Base-by-base conservation (phyloP, 2,797 vertebrate species). In the Vipera latastei region DNA sequence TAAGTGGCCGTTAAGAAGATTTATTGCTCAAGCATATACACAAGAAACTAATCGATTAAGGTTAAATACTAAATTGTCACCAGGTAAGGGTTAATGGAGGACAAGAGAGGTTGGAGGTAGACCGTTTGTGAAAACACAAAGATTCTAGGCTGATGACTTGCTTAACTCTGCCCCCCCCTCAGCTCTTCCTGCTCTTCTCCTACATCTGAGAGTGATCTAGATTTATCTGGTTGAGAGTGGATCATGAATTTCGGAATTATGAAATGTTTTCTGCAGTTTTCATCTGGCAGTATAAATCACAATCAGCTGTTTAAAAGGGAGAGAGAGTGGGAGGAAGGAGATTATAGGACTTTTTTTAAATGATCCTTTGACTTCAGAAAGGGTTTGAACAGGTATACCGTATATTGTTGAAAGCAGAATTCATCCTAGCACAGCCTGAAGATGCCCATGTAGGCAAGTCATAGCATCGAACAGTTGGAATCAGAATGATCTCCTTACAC, bases 291-390 rank as follows among this genome's bases (percentile, higher is more conserved):
- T 12, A 6, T 65, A 69, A 92, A 83, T 53, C 93, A 92, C 59
- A 57, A 91, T 14, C 90, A 89, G 87, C 92, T 93, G 60, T 93
- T 94, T 93, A 93, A 73, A 32, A 38, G 8, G 9, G 69, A 73
- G 16, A 73, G 16, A 38, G 69, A 20, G 2, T 38, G 16, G 16
- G 6, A 73, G 69, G 16, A 38, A 89, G 25, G 53, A 90, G 92
- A 13, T 92, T 32, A n/a, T 14, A 28, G 83, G 90, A 93, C 65
- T 91, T 59, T 2, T 95, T 38, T 93, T 95, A 92, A 93, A 89
- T 14, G 91, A 93, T 22, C 32, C 93, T 28, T 91, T 90, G 94
- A 91, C 94, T 90, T 92, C 90, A 94, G 95, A 96, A 91, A 87
- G 3, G 2, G 73, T 28, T 53, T 93, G 78, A 12, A 14, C 91